Conservation (phyloP, 2,888 invertebrate species). For the Mycalesis mineus region DNA sequence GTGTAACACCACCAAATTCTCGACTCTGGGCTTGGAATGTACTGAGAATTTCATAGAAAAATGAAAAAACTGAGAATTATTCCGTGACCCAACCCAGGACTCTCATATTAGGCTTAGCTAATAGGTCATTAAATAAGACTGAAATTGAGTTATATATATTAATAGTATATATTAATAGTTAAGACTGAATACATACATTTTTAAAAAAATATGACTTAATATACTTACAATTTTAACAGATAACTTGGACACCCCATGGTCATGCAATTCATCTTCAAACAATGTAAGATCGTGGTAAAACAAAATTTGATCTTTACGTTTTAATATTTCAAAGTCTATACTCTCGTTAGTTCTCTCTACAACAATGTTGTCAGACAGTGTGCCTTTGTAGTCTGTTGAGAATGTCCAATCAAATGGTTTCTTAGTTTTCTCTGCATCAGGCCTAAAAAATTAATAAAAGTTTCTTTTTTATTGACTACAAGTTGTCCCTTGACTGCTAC, state of each 20-base stretch:
- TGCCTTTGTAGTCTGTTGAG: conserved; percentile 94
- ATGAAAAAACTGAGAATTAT: too few species aligned
- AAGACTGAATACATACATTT: too few species aligned
- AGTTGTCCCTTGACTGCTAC: too few species aligned
- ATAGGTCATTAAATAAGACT: too few species aligned
- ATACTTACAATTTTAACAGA: conserved; percentile 95
- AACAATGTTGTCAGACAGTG: conserved; percentile 79
- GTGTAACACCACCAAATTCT: too few species aligned
- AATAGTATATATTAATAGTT: too few species aligned
- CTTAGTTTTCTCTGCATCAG: conserved; percentile 86
- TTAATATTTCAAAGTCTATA: conserved; percentile 92
- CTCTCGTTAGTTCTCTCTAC: conserved; percentile 82
- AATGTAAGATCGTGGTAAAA: conserved; percentile 96
- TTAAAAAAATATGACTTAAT: not conserved
- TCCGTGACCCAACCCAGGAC: too few species aligned
- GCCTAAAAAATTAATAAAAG: conserved; percentile 63
- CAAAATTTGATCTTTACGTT: conserved; percentile 92
- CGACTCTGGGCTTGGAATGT: too few species aligned
- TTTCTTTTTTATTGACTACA: too few species aligned
- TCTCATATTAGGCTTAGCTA: too few species aligned
- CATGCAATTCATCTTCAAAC: conserved; percentile 99
- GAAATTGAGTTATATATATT: too few species aligned
- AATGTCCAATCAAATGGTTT: conserved; percentile 99
- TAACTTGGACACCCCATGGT: conserved; percentile 95
- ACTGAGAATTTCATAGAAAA: too few species aligned